These are phyloP conservation scores for Gymnocypris eckloni DNA, from an alignment of 2,797 vertebrate species.

Conservation along the genomic window DNA sequence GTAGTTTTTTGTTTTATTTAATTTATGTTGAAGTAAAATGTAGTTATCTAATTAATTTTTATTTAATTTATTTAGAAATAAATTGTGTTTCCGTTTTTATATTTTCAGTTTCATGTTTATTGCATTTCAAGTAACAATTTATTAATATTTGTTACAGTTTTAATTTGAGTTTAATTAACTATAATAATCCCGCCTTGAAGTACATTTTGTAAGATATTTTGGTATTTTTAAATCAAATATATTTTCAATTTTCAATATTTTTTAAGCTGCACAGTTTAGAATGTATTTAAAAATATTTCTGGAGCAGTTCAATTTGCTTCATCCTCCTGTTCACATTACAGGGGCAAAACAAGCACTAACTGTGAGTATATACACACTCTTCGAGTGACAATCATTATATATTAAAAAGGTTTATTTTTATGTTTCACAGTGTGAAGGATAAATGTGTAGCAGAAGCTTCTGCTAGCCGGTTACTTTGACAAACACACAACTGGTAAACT, in stretches of 20 bases:
- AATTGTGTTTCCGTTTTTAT: background rate
- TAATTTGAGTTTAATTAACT: background rate
- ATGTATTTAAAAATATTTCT: background rate
- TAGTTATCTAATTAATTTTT: background rate
- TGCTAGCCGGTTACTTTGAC: conserved; percentile 8
- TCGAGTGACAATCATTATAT: background rate
- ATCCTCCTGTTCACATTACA: background rate
- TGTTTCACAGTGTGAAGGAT: background rate
- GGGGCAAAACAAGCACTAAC: background rate
- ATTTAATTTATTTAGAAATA: background rate
- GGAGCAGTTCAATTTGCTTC: background rate
- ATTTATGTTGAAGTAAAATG: background rate
- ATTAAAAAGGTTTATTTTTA: conserved; percentile 2
- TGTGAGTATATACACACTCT: background rate
- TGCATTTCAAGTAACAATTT: background rate
- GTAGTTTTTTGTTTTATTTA: background rate
- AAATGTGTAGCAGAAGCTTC: background rate
- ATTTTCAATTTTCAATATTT: background rate
- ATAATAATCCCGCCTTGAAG: background rate
- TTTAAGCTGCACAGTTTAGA: background rate
- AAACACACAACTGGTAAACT: conserved; percentile 25
- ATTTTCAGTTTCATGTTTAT: background rate
- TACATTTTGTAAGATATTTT: conserved; percentile 1
- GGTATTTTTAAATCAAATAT: background rate
- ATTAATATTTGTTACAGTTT: background rate